Evolutionary conservation across 2,113 vertebrate species (phyloP).

Genomic region (Entelurus aequoreus): DNA sequence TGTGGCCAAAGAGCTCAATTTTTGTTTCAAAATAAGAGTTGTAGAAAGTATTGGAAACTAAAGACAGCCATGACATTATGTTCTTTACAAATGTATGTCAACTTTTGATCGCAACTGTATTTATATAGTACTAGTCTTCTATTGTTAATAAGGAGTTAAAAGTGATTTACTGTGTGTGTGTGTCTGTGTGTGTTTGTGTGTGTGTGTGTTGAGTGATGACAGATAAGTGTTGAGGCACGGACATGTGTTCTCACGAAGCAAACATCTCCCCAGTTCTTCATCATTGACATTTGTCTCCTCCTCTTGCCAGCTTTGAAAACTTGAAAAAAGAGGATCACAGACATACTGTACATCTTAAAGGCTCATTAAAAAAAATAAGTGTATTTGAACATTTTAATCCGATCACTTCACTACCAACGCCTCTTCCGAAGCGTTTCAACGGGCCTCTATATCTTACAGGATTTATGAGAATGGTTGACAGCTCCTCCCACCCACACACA

Average conservation of each 20-base stretch:
- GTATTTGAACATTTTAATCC: slow-evolving; percentile 25
- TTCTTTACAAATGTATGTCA: no score
- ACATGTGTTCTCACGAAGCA: slow-evolving; percentile 5
- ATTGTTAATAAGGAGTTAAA: no score
- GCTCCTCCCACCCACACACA: no score
- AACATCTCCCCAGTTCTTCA: slow-evolving; percentile 1
- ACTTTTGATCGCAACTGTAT: no score
- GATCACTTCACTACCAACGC: slow-evolving; percentile 31
- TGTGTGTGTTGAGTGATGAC: slow-evolving; percentile 8
- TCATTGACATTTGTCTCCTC: slow-evolving; percentile 1
- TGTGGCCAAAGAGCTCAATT: no score
- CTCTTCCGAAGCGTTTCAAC: slow-evolving; percentile 58
- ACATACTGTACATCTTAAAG: slow-evolving; percentile 4
- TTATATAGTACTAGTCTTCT: no score
- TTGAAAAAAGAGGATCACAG: slow-evolving; percentile 11
- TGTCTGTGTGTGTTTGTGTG: background rate
- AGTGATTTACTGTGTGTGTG: no score
- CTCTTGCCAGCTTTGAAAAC: slow-evolving; percentile 14
- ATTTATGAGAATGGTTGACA: slow-evolving; percentile 68
- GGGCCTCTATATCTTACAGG: slow-evolving; percentile 43
- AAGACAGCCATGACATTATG: no score
- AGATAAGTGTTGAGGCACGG: slow-evolving; percentile 7
- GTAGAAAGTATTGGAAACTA: no score
- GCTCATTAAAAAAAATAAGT: slow-evolving; percentile 2
- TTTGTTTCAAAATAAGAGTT: no score